phyloP scores from a whole-genome alignment of 2,797 vertebrate genomes.

The Dicrostonyx torquatus region DNA sequence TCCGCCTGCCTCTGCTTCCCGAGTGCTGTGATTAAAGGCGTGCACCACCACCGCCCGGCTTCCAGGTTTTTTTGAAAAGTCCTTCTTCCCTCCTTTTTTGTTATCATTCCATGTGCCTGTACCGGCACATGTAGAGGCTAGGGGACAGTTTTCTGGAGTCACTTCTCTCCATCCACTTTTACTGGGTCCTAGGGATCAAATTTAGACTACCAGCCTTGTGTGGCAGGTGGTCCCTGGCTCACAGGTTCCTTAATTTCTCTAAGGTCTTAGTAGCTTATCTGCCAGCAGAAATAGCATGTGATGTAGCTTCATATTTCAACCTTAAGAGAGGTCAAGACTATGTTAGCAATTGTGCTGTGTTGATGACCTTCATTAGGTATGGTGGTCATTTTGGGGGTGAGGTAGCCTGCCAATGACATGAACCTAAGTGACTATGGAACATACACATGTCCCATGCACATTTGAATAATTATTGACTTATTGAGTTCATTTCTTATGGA shows the following conservation, averaged over 20 bases:
- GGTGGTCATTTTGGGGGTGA: background rate
- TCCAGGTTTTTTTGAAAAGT: background rate
- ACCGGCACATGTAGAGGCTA: no score
- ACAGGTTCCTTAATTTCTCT: background rate
- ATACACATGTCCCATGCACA: background rate
- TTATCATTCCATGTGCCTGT: background rate
- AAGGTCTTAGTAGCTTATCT: background rate
- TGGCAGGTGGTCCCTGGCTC: background rate
- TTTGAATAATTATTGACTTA: background rate
- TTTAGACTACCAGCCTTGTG: no score
- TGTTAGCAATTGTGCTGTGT: background rate
- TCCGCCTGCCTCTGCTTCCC: no score
- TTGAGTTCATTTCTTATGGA: background rate
- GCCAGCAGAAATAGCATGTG: background rate
- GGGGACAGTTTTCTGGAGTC: background rate
- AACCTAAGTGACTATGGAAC: background rate
- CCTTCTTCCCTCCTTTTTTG: background rate
- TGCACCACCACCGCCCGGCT: no score
- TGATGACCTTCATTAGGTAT: background rate
- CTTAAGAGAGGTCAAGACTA: background rate
- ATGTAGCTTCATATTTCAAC: background rate
- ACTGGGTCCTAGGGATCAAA: background rate
- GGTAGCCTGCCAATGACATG: background rate
- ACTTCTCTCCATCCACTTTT: background rate
- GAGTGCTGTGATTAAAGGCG: no score